Conservation (phyloP, 2,113 vertebrate species). For the Chionodraco myersi region DNA sequence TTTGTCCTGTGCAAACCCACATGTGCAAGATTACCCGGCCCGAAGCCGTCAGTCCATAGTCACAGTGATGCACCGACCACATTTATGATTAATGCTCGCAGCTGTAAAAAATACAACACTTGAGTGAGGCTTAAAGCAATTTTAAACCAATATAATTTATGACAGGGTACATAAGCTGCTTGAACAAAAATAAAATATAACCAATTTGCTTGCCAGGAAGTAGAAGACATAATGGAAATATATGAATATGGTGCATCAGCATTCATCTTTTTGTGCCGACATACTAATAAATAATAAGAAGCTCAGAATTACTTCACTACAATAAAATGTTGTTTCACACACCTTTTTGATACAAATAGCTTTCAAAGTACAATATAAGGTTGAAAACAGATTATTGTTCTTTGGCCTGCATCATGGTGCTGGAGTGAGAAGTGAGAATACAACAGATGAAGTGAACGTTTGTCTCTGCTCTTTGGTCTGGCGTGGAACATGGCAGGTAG, state of each 20-base stretch:
- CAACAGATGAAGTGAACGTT: conserved; percentile 52
- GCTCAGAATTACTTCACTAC: conserved; percentile 23
- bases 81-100: conserved; percentile 34
- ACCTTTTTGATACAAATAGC: neutral
- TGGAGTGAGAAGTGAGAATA: conserved; percentile 45
- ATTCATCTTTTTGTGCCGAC: neutral
- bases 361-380: conserved; percentile 59
- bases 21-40: too few species aligned
- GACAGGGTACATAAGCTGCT: neutral
- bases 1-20: too few species aligned
- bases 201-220: neutral
- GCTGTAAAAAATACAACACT: conserved; percentile 2
- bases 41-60: too few species aligned
- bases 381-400: conserved; percentile 36
- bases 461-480: conserved; percentile 18
- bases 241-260: conserved; percentile 3
- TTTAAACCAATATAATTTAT: conserved; percentile 31
- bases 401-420: conserved; percentile 42
- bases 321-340: conserved; percentile 38
- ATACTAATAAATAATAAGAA: conserved; percentile 27
- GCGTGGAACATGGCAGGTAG: conserved; percentile 10
- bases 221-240: conserved; percentile 4
- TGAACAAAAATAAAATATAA: neutral
- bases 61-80: neutral
- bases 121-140: conserved; percentile 7